Percentiles rank a stretch among this genome's conserved stretches.
These are phyloP conservation scores for Chrysaora quinquecirrha DNA, from an alignment of 30 jellyfish, hydroid and myxozoan species.

Conservation along the genomic window DNA sequence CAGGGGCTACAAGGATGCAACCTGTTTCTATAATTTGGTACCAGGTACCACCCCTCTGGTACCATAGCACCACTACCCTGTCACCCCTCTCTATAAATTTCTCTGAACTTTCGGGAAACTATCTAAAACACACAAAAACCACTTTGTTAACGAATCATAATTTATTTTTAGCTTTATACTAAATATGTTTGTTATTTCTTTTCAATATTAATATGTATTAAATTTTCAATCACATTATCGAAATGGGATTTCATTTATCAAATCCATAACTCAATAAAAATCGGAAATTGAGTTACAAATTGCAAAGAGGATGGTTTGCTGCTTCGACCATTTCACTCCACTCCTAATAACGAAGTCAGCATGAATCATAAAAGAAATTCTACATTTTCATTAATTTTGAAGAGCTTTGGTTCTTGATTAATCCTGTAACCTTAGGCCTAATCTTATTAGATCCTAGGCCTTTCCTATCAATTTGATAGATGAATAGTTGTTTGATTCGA, in stretches of 20 bases:
- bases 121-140: too few species aligned
- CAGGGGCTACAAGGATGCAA: too few species aligned
- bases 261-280: neutral
- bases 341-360: neutral
- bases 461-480: neutral
- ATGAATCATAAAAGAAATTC: neutral
- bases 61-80: too few species aligned
- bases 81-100: too few species aligned
- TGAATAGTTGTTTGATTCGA: neutral
- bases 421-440: neutral
- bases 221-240: too few species aligned
- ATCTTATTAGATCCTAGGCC: slow-evolving; percentile 3
- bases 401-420: neutral
- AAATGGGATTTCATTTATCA: neutral
- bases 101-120: too few species aligned
- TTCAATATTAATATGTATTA: too few species aligned
- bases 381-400: neutral
- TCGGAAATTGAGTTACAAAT: neutral
- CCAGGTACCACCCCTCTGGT: too few species aligned
- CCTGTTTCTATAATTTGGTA: too few species aligned
- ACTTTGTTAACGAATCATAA: too few species aligned
- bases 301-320: neutral
- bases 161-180: too few species aligned
- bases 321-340: neutral
- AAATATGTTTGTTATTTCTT: too few species aligned